Evolutionary conservation across 2,113 vertebrate species (phyloP).

Genomic region (Microcebus lehilahytsara): DNA sequence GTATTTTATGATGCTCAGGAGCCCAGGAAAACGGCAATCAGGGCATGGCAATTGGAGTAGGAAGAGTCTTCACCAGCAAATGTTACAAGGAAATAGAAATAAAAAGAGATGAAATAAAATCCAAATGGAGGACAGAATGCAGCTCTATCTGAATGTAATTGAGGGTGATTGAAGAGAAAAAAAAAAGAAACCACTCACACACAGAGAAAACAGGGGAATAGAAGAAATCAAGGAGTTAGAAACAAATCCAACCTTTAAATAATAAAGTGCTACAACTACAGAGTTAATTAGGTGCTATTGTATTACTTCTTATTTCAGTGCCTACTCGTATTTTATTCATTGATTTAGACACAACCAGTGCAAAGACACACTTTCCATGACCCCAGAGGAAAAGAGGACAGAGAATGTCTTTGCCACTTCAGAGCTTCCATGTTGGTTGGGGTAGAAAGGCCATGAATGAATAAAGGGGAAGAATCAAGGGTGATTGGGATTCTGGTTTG

Average conservation of each 20-base stretch:
- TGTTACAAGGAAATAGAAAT: neutral
- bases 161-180: neutral
- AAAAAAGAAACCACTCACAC: too few relatives aligned
- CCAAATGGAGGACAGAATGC: neutral
- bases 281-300: neutral
- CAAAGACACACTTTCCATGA: neutral
- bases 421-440: neutral
- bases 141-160: neutral
- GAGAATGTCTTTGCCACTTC: neutral
- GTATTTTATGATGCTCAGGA: slow-evolving; percentile 43
- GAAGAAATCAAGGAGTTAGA: neutral
- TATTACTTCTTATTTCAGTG: neutral
- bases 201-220: neutral
- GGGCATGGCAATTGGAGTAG: neutral
- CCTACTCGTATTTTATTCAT: neutral
- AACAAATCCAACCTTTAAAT: neutral
- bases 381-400: neutral
- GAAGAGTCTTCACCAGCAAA: slow-evolving; percentile 5
- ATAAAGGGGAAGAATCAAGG: neutral
- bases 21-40: slow-evolving; percentile 11
- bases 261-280: neutral
- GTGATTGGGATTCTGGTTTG: neutral
- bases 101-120: neutral
- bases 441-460: neutral
- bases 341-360: neutral